phyloP scores from a whole-genome alignment of 2,797 vertebrate genomes.

The Streptopelia turtur region DNA sequence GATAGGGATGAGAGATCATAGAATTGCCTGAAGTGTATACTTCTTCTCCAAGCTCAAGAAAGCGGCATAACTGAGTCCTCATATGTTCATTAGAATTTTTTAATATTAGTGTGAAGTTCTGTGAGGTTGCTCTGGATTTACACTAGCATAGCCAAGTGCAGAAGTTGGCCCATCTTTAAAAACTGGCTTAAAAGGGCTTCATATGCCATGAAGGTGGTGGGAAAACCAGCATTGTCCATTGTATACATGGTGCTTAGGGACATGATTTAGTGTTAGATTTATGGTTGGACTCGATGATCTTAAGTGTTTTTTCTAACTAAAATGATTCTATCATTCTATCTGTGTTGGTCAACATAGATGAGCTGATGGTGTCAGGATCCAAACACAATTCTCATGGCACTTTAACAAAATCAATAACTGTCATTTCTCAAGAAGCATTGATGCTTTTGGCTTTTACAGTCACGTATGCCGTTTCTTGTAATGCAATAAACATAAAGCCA shows the following conservation, averaged over 20 bases:
- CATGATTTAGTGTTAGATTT: neutral
- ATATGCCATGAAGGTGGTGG: neutral
- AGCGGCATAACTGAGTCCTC: neutral
- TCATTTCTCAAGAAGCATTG: neutral
- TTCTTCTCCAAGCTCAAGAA: neutral
- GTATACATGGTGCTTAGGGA: neutral
- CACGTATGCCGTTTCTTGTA: neutral
- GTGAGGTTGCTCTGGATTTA: neutral
- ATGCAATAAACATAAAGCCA: neutral
- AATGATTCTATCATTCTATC: neutral
- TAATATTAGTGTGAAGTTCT: neutral
- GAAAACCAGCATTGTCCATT: neutral
- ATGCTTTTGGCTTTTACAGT: neutral
- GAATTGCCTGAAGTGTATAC: neutral
- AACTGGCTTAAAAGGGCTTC: neutral
- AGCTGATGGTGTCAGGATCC: neutral
- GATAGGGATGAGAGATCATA: neutral
- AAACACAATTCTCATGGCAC: neutral
- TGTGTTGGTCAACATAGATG: neutral
- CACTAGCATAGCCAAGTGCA: neutral
- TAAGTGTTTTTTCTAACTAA: neutral
- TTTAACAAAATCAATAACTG: neutral
- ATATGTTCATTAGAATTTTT: neutral
- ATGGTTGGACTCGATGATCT: neutral
- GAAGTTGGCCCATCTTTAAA: neutral